Percentiles rank a stretch among this genome's conserved stretches.
Conservation (phyloP, 2,113 vertebrate genomes). For the Globicephala melas region DNA sequence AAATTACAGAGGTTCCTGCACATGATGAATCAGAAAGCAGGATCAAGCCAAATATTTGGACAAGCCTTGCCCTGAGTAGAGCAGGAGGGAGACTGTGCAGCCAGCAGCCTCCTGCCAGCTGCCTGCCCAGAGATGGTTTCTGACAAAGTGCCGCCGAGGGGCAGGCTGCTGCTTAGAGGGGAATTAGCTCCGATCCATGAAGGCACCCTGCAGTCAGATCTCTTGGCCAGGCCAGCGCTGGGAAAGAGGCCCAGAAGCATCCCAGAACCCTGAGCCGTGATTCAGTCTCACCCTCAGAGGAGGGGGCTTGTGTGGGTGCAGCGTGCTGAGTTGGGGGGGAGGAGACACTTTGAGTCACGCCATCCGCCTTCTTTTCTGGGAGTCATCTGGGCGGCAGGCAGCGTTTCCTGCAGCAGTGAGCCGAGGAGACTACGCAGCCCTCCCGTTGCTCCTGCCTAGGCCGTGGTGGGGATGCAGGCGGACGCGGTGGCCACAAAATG, state of each 20-base stretch:
- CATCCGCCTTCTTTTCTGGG: neutral
- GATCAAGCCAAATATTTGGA: constrained; percentile 74
- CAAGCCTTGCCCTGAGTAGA: constrained; percentile 50
- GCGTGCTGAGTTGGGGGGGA: neutral
- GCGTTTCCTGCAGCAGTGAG: neutral
- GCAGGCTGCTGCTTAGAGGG: neutral
- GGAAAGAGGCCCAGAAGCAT: neutral
- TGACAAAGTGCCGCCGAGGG: neutral
- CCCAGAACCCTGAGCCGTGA: neutral
- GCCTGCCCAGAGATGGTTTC: constrained; percentile 3
- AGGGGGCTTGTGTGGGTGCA: neutral
- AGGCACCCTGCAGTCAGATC: neutral
- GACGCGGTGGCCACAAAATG: neutral
- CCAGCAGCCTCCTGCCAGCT: neutral
- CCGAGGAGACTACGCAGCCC: neutral
- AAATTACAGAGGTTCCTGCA: constrained; percentile 73
- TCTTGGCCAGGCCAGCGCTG: fast-evolving
- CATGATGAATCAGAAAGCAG: constrained; percentile 71
- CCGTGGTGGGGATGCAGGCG: neutral
- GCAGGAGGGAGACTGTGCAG: neutral
- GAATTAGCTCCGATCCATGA: neutral
- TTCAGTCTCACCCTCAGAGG: neutral
- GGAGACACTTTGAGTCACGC: constrained; percentile 19
- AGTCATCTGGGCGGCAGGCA: neutral
- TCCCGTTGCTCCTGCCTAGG: neutral